Percentiles rank a stretch among this genome's conserved stretches.
Evolutionary conservation across 2,113 vertebrate genomes (phyloP).

Genomic region (Ivindomyrus marchei): DNA sequence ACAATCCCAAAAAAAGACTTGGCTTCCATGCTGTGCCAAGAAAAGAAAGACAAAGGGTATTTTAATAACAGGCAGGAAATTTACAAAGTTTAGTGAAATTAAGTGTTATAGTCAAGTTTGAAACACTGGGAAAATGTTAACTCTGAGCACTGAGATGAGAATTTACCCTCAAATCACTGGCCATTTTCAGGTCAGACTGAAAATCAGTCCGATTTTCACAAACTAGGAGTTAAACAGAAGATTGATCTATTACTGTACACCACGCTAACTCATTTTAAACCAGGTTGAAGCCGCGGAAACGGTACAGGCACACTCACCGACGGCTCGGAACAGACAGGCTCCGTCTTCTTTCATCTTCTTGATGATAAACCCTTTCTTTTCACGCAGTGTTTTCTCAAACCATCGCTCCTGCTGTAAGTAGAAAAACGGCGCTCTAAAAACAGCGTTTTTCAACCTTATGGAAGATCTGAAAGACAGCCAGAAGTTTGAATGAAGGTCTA

Average conservation of each 20-base stretch:
- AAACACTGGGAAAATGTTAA: not conserved
- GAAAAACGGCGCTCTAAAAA: slow-evolving; percentile 7
- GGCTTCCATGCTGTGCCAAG: not conserved
- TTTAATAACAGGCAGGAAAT: not conserved
- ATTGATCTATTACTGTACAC: not conserved
- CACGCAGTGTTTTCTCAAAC: slow-evolving; percentile 81
- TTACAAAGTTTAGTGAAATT: not conserved
- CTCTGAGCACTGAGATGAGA: not conserved
- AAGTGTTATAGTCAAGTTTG: not conserved
- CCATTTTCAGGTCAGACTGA: not conserved
- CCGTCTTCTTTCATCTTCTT: slow-evolving; percentile 95
- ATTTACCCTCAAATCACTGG: not conserved
- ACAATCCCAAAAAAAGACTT: not conserved
- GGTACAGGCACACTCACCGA: slow-evolving; percentile 65
- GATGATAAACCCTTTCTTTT: slow-evolving; percentile 92
- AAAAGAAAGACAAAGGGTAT: not conserved
- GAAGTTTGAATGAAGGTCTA: not conserved
- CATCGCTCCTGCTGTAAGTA: slow-evolving; percentile 79
- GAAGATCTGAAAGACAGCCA: not conserved
- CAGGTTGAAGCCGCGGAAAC: not conserved
- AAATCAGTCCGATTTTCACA: not conserved
- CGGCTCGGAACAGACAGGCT: slow-evolving; percentile 86
- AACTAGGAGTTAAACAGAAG: not conserved
- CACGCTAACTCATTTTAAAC: not conserved
- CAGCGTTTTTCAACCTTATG: not conserved